Conservation (phyloP, 2,113 vertebrate genomes). For the Oncorhynchus gorbuscha region DNA sequence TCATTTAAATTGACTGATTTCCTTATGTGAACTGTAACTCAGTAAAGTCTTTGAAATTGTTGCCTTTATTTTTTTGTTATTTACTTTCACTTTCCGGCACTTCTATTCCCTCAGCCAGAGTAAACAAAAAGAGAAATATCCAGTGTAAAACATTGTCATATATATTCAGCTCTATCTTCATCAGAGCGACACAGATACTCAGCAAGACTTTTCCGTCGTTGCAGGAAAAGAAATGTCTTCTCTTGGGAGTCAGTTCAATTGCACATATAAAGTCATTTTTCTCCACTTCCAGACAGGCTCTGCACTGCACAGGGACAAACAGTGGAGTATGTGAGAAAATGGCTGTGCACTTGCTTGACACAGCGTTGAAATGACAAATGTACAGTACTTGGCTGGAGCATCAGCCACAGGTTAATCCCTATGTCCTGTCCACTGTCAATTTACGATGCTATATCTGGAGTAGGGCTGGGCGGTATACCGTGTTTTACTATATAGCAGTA, state of each 20-base stretch:
- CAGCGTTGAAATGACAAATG: slow-evolving; percentile 31
- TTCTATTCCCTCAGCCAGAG: too few relatives aligned
- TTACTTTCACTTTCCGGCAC: too few relatives aligned
- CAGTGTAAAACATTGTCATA: too few relatives aligned
- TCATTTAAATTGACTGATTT: too few relatives aligned
- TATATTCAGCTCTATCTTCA: background rate
- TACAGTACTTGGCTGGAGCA: slow-evolving; percentile 12
- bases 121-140: too few relatives aligned
- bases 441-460: background rate
- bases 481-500: too few relatives aligned
- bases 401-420: slow-evolving; percentile 34
- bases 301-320: background rate
- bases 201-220: background rate
- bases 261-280: slow-evolving; percentile 3
- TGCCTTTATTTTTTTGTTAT: too few relatives aligned
- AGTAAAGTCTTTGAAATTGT: too few relatives aligned
- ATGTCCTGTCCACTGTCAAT: slow-evolving; percentile 19
- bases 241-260: background rate
- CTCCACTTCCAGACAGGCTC: slow-evolving; percentile 7
- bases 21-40: too few relatives aligned
- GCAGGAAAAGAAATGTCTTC: background rate
- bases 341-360: slow-evolving; percentile 29
- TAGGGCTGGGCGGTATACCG: background rate
- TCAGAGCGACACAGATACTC: background rate
- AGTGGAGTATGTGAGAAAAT: background rate